These are phyloP conservation scores for Oceanodroma leucorhoa DNA, from an alignment of 2,797 vertebrate species.

Conservation along the genomic window DNA sequence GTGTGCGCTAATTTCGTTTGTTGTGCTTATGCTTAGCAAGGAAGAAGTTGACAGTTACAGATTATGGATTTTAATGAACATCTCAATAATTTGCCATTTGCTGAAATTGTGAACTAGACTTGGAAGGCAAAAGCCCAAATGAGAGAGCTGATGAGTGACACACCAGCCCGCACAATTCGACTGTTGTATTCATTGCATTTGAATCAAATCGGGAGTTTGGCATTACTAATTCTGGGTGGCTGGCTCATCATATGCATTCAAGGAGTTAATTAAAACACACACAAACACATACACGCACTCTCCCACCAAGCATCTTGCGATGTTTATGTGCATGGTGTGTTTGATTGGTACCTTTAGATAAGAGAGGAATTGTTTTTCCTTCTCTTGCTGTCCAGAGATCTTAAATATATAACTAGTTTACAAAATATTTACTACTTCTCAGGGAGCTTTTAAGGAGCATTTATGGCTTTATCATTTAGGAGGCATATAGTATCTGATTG, in stretches of 20 bases:
- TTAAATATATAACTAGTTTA: slow-evolving; percentile 52
- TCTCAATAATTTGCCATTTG: slow-evolving; percentile 52
- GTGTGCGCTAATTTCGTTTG: slow-evolving; percentile 9
- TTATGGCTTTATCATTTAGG: slow-evolving; percentile 17
- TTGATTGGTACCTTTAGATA: slow-evolving; percentile 51
- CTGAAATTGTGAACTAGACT: slow-evolving; percentile 14
- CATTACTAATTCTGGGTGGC: slow-evolving; percentile 57
- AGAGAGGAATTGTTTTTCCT: slow-evolving; percentile 45
- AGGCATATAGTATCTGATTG: slow-evolving; percentile 17
- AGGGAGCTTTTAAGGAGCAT: slow-evolving; percentile 56
- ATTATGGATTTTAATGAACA: slow-evolving; percentile 57
- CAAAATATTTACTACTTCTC: slow-evolving; percentile 65
- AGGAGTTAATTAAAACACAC: slow-evolving; percentile 73
- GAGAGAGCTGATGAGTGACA: slow-evolving; percentile 28
- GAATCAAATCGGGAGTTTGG: slow-evolving; percentile 59
- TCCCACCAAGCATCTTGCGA: slow-evolving; percentile 52
- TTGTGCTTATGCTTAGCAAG: slow-evolving; percentile 11
- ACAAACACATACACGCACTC: slow-evolving; percentile 43
- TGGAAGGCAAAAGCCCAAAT: slow-evolving; percentile 13
- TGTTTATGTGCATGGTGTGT: slow-evolving; percentile 46
- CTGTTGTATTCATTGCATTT: slow-evolving; percentile 54
- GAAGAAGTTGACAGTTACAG: slow-evolving; percentile 17
- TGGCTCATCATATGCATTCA: slow-evolving; percentile 62
- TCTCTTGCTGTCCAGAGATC: slow-evolving; percentile 39
- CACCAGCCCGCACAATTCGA: slow-evolving; percentile 35